Conservation (phyloP, 1,140 invertebrate genomes). For the Popillia japonica region DNA sequence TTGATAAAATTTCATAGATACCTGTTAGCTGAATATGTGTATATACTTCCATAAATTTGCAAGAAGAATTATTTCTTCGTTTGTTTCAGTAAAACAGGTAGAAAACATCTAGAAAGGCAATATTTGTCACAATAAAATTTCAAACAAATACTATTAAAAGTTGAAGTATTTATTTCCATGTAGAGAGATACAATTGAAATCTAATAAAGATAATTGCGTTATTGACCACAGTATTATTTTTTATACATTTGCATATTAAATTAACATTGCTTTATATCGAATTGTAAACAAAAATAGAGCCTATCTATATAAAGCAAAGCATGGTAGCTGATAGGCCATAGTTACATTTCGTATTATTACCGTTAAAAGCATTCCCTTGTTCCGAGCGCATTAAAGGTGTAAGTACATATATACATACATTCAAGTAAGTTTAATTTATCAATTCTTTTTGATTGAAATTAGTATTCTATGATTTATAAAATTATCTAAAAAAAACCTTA, state of each 20-base stretch:
- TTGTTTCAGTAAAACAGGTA: too few relatives aligned
- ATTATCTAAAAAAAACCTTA: neutral
- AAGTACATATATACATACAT: neutral
- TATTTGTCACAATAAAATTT: too few relatives aligned
- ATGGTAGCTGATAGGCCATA: neutral
- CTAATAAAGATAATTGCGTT: neutral
- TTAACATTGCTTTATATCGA: neutral
- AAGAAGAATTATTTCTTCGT: too few relatives aligned
- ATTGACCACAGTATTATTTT: neutral
- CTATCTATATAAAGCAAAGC: conserved; percentile 12
- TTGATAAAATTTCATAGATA: too few relatives aligned
- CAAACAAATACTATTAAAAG: too few relatives aligned
- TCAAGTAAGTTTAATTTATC: neutral
- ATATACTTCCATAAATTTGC: too few relatives aligned
- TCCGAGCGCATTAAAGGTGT: neutral
- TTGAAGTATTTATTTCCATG: too few relatives aligned
- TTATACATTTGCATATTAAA: neutral
- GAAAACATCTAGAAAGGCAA: too few relatives aligned
- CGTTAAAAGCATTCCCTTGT: neutral
- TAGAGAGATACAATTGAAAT: neutral
- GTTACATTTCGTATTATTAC: neutral
- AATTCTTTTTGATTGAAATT: neutral
- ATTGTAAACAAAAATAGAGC: conserved; percentile 6
- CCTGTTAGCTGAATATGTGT: too few relatives aligned
- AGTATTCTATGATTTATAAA: neutral